phyloP scores from a whole-genome alignment of 1,140 invertebrate genomes.

The Diachasmimorpha longicaudata region DNA sequence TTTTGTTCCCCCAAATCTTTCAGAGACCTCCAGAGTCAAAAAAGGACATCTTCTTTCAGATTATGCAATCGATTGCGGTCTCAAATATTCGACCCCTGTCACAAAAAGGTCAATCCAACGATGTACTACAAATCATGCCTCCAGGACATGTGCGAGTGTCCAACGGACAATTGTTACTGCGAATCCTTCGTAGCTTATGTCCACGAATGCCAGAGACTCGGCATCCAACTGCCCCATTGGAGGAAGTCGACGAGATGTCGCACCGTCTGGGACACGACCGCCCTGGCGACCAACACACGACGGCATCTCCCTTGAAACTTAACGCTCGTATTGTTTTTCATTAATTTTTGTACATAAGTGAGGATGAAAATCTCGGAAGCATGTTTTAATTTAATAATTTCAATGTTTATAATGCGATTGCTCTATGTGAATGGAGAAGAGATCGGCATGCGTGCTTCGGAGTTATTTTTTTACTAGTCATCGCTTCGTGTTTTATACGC shows the following conservation, averaged over 20 bases:
- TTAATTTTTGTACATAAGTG: constrained; percentile 13
- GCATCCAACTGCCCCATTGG: constrained; percentile 73
- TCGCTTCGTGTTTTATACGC: constrained; percentile 40
- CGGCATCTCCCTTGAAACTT: constrained; percentile 6
- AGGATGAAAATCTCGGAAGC: neutral
- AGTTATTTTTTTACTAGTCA: constrained; percentile 45
- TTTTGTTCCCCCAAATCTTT: no score
- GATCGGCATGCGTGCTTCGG: constrained; percentile 25
- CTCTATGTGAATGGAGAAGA: neutral
- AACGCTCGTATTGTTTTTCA: neutral
- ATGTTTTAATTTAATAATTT: constrained; percentile 7
- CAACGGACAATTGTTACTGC: constrained; percentile 81
- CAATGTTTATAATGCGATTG: neutral
- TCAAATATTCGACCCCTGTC: constrained; percentile 66
- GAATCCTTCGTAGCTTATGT: constrained; percentile 89
- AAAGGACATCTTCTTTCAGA: constrained; percentile 40
- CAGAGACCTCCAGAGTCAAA: no score
- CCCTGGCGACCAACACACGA: constrained; percentile 4
- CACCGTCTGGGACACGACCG: constrained; percentile 44
- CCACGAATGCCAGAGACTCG: constrained; percentile 80
- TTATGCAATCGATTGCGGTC: constrained; percentile 51
- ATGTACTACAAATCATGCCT: constrained; percentile 87
- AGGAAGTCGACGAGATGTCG: constrained; percentile 68
- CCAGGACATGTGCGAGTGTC: constrained; percentile 90
- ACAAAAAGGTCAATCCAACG: constrained; percentile 74